Conservation (phyloP, 30 jellyfish, hydroid and myxozoan species). For the Hydra vulgaris region DNA sequence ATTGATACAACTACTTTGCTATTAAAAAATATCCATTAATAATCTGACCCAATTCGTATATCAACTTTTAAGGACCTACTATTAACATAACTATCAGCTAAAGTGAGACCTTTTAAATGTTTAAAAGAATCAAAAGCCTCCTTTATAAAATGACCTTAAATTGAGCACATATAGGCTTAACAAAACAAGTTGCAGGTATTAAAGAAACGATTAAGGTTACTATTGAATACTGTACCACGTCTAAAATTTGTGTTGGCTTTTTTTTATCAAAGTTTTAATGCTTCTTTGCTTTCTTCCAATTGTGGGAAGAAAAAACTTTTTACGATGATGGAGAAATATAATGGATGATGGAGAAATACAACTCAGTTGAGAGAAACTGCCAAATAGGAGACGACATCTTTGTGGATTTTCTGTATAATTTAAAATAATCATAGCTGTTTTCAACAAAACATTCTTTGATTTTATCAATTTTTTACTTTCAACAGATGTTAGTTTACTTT, state of each 20-base stretch:
- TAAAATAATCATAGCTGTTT: too few species aligned
- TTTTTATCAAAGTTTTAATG: conserved; percentile 13
- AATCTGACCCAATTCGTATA: too few species aligned
- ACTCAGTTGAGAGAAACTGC: conserved; percentile 1
- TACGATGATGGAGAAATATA: too few species aligned
- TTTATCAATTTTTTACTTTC: too few species aligned
- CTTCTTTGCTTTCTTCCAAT: conserved; percentile 31
- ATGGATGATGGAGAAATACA: background rate
- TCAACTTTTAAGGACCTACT: background rate
- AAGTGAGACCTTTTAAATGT: background rate
- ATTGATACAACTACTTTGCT: background rate
- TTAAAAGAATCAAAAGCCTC: too few species aligned
- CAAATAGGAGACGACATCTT: too few species aligned
- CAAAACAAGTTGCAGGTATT: background rate
- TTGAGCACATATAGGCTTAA: background rate
- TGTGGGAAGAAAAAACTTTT: conserved; percentile 2
- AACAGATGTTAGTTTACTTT: too few species aligned
- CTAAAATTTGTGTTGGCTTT: background rate
- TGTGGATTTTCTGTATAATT: too few species aligned
- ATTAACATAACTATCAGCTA: background rate
- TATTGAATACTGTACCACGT: background rate
- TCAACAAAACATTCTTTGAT: too few species aligned
- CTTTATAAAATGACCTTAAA: too few species aligned
- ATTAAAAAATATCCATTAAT: too few species aligned
- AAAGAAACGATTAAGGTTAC: background rate